A percentile compares a stretch with the other conserved stretches of the same genome.
Evolutionary conservation across 2,888 invertebrate genomes (phyloP).

Genomic region (Ctenicera cuprea): DNA sequence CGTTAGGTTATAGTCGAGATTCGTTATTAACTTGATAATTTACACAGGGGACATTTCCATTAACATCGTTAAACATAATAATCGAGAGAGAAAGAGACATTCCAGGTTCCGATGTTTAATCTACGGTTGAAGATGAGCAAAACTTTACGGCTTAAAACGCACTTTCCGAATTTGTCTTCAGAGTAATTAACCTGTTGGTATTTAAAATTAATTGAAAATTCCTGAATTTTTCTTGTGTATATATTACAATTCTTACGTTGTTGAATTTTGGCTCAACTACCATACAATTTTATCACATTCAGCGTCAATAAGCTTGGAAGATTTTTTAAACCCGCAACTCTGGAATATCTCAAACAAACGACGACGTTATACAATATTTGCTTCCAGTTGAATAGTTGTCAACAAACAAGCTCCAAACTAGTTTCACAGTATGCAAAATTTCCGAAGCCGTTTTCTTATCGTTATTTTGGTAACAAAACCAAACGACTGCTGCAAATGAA

Average conservation of each 20-base stretch:
- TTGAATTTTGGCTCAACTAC: too few species aligned
- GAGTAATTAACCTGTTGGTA: background rate
- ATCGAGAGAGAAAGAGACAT: slow-evolving; percentile 17
- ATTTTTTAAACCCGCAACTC: too few species aligned
- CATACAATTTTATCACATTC: too few species aligned
- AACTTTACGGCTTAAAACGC: background rate
- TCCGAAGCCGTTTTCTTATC: background rate
- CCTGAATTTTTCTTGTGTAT: too few species aligned
- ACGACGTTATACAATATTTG: too few species aligned
- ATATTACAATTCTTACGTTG: too few species aligned
- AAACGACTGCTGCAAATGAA: background rate
- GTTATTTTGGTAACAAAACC: background rate
- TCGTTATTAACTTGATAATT: slow-evolving; percentile 28
- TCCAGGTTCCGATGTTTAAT: slow-evolving; percentile 13
- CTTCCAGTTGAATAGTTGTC: too few species aligned
- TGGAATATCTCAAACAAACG: too few species aligned
- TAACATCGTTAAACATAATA: slow-evolving; percentile 25
- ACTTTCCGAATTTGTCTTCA: background rate
- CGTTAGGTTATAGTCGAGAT: slow-evolving; percentile 27
- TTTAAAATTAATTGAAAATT: too few species aligned
- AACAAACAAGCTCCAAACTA: too few species aligned
- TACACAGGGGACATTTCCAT: slow-evolving; percentile 25
- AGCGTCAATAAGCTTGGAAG: too few species aligned
- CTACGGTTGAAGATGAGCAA: slow-evolving; percentile 12
- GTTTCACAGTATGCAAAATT: background rate